Evolutionary conservation across 2,797 vertebrate species (phyloP).

Genomic region (Philypnodon macrostomus): DNA sequence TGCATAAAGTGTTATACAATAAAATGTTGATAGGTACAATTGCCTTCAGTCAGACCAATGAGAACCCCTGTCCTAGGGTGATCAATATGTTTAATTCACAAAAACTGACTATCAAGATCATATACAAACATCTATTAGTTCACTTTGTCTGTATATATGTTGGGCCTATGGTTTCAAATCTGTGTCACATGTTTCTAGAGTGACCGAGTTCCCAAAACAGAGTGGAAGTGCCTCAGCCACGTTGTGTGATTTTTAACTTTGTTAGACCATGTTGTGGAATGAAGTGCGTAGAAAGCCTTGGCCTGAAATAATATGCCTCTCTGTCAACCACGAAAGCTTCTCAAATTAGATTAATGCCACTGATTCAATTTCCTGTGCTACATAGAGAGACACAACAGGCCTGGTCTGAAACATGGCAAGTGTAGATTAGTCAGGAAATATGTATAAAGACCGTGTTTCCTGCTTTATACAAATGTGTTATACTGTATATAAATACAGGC

Average conservation of each 20-base stretch:
- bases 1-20: too few relatives aligned
- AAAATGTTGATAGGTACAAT: too few relatives aligned
- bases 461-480: conserved; percentile 20
- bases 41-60: too few relatives aligned
- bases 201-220: conserved; percentile 31
- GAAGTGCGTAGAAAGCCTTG: conserved; percentile 42
- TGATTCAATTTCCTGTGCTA: conserved; percentile 70
- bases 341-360: conserved; percentile 64
- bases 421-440: conserved; percentile 21
- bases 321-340: conserved; percentile 55
- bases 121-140: neutral
- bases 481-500: neutral
- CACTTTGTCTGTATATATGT: conserved; percentile 1
- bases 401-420: conserved; percentile 21
- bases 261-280: conserved; percentile 55
- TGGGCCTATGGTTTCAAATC: conserved; percentile 27
- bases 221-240: conserved; percentile 33
- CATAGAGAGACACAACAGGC: conserved; percentile 30
- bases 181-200: conserved; percentile 49
- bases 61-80: too few relatives aligned
- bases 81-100: too few relatives aligned
- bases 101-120: too few relatives aligned
- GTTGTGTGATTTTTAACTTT: conserved; percentile 54
- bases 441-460: conserved; percentile 22
- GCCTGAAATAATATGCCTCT: conserved; percentile 61